Evolutionary conservation across 2,113 vertebrate species (phyloP), one percentile per base, ranked within the genome.

Genomic region (Microcebus ravelobensis): DNA sequence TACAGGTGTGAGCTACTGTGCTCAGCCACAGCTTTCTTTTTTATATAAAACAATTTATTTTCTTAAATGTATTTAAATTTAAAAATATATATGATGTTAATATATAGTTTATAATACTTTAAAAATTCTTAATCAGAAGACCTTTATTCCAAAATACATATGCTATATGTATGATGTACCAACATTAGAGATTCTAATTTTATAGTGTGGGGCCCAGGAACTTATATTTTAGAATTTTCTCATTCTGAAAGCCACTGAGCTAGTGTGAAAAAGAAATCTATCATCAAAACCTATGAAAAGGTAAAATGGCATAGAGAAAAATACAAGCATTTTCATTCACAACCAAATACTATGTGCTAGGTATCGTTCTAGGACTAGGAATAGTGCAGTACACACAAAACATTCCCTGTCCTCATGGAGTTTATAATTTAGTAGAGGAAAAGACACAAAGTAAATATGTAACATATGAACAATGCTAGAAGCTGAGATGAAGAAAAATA

Each of bases 11-110:
- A 27, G 59, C 25, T 11, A 61, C 25, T 61, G 59, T 11, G 59
- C 59, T 25, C 25, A 1, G 9, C 25, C 25, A 27, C 10, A 10
- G 59, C 59, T 61, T 27, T 61, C 59, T 61, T 61, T 61, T 61
- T 61, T 61, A 83, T 81, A 82, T 36, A 81, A 81, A 95, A 91
- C 20, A 87, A 61, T 50, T 34, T 50, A 79, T n/a, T 91, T 76
- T 76, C 65, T 83, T 63, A 85, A 87, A 80, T 70, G 50, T 83
- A 87, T 91, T 82, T 31, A 91, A 91, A 50, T 88, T 74, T 48
- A 68, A 82, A 84, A 65, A 63, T 1, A 92, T 71, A 67, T 81
- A 86, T 74, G 23, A 36, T 73, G 25, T 89, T 89, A 92, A 39
- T 31, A 83, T 48, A 79, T 1, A 71, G 45, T 57, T 42, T 79